phyloP scores from a whole-genome alignment of 2,888 invertebrate species.

The Adelognathus sp. region DNA sequence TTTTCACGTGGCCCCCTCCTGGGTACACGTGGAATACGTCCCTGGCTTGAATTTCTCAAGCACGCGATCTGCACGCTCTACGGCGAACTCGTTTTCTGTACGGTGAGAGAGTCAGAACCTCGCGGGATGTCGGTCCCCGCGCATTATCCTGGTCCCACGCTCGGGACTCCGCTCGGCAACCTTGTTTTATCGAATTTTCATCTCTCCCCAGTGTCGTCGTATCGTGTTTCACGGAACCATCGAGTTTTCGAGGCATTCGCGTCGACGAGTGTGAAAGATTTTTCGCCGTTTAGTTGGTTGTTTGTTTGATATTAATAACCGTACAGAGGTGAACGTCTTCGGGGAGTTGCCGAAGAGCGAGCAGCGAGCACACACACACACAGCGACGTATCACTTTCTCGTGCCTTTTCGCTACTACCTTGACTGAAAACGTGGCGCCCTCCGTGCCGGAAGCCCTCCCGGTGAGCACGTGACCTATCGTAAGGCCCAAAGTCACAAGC shows the following conservation, averaged over 20 bases:
- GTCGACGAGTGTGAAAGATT: not conserved
- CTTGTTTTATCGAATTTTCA: conserved; percentile 17
- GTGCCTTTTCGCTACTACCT: conserved; percentile 64
- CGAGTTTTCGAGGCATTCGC: not conserved
- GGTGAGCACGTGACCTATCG: conserved; percentile 45
- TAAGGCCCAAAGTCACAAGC: conserved; percentile 7
- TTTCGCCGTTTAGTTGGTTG: not conserved
- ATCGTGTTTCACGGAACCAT: conserved; percentile 40
- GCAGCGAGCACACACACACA: too few relatives aligned
- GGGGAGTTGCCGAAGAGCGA: conserved; percentile 54
- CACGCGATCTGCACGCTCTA: conserved; percentile 52
- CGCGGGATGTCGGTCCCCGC: conserved; percentile 71
- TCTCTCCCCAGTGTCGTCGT: not conserved
- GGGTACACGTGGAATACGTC: conserved; percentile 53
- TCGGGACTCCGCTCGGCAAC: conserved; percentile 42
- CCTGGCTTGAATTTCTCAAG: conserved; percentile 58
- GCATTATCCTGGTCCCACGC: conserved; percentile 61
- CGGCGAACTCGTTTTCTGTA: conserved; percentile 32
- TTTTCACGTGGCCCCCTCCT: not conserved
- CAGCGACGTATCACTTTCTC: conserved; percentile 68
- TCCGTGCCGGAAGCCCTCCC: conserved; percentile 64
- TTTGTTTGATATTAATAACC: conserved; percentile 2
- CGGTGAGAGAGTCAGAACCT: conserved; percentile 68
- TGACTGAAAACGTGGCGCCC: conserved; percentile 68
- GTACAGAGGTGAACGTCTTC: conserved; percentile 69